Conservation (phyloP, 2,797 vertebrate genomes). For the Fringilla coelebs region DNA sequence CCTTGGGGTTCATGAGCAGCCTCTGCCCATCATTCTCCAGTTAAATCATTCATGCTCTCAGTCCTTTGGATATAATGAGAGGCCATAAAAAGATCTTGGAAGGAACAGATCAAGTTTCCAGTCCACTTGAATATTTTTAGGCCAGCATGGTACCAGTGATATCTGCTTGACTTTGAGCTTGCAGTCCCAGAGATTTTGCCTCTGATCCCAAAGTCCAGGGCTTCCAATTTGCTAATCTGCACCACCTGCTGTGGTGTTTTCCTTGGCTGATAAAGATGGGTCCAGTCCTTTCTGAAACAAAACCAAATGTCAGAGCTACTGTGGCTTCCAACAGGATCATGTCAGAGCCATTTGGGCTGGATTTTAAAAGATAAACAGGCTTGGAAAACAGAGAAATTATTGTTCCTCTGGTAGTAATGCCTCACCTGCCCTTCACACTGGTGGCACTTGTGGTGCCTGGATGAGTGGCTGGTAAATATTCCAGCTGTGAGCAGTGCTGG, state of each 20-base stretch:
- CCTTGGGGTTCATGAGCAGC: neutral
- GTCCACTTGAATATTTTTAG: constrained; percentile 4
- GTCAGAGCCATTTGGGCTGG: neutral
- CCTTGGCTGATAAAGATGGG: neutral
- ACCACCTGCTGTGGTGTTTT: neutral
- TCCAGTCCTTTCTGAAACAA: neutral
- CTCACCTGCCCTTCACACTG: neutral
- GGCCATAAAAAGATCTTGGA: constrained; percentile 10
- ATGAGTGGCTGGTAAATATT: neutral
- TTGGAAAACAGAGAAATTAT: neutral
- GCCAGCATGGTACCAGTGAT: neutral
- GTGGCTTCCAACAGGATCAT: neutral
- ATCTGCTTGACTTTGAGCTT: neutral
- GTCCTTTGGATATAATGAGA: neutral
- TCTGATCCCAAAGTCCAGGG: neutral
- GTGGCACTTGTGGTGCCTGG: neutral
- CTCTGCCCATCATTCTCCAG: neutral
- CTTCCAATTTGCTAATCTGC: neutral
- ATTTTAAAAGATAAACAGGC: neutral
- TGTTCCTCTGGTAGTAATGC: neutral
- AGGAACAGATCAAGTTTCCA: neutral
- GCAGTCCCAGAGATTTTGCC: neutral
- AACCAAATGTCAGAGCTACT: neutral
- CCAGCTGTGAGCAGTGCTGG: neutral
- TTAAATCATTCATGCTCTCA: constrained; percentile 41